Conservation (phyloP, 2,888 invertebrate genomes). For the Metellina segmentata region DNA sequence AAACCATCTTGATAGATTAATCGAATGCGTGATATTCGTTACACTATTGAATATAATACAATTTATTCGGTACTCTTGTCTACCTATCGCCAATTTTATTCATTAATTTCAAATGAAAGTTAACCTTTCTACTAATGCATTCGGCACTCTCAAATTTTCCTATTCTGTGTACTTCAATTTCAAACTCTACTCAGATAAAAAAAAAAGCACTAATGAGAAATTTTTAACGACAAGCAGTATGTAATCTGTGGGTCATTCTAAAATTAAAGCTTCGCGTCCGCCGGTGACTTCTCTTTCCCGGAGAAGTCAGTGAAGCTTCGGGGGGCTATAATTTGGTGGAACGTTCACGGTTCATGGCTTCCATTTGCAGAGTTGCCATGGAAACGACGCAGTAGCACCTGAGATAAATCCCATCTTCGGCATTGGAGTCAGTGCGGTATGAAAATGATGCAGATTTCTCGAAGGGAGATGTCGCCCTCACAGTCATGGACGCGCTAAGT, state of each 20-base stretch:
- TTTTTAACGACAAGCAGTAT: neutral
- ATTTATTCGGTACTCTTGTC: neutral
- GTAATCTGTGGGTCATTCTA: constrained; percentile 3
- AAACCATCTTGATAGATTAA: too few relatives aligned
- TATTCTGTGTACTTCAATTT: neutral
- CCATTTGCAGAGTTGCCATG: constrained; percentile 36
- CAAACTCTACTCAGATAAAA: neutral
- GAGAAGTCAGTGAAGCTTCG: constrained; percentile 23
- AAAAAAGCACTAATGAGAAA: neutral
- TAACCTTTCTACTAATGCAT: neutral
- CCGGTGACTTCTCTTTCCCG: neutral
- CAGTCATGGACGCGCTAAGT: too few relatives aligned
- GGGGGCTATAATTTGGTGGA: constrained; percentile 39
- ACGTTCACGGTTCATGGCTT: constrained; percentile 43
- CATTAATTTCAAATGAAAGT: neutral
- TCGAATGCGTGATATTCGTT: too few relatives aligned
- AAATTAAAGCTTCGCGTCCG: constrained; percentile 14
- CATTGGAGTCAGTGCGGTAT: neutral
- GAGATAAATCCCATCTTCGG: constrained; percentile 20
- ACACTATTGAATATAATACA: neutral
- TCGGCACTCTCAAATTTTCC: neutral
- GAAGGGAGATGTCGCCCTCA: neutral
- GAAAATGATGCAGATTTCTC: neutral
- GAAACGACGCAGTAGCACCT: constrained; percentile 39
- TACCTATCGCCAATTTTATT: neutral